Base-by-base conservation (phyloP, 2,888 invertebrate species). In the Oxytorus armatus region DNA sequence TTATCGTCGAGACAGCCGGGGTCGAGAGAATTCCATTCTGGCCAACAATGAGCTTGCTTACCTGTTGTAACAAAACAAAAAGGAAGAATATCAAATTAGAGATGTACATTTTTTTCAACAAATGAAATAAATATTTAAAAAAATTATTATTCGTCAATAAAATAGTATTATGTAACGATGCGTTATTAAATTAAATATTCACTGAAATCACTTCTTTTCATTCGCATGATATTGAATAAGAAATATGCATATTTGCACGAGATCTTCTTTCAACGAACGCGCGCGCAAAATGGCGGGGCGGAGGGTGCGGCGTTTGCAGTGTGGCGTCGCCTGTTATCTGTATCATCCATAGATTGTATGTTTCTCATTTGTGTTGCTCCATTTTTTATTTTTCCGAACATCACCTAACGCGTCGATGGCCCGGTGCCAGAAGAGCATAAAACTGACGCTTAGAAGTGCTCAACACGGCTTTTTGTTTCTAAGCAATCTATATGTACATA, bases 1-100 rank as follows among this genome's bases (percentile, higher is more conserved):
- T 99, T 79, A 99, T 93, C 89, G 96, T 96, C 0, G 99, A 99
- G 0, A 99, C 98, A 0, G 99, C 99, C 3, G 99, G 99, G 0
- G 99, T 99, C 7, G 99, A 99, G 18, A 99, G 93, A 83, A 99
- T 96, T 3, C 99, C 99, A 93, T 97, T 95, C 92, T 98, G 97
- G 0, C 98, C 99, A 65, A 99, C 95, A 63, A 99, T 93, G 72
- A 99, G 92, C 91, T 96, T 97, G 18, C 94, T 93, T 47, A 97
- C 96, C 97, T 97, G 87, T n/a, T 5, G 29, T 65, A 47, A 23
- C 3, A 53, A 11, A 51, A 21, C 63, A 21, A 42, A n/a, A n/a
- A n/a, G n/a, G n/a, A n/a, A n/a, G n/a, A n/a, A n/a, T n/a, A 21
- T 11, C 21, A 42, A 33, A 68, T 49, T 23, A 8, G n/a, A 11